phyloP scores from a whole-genome alignment of 2,113 vertebrate species.

The Cacatua alba region DNA sequence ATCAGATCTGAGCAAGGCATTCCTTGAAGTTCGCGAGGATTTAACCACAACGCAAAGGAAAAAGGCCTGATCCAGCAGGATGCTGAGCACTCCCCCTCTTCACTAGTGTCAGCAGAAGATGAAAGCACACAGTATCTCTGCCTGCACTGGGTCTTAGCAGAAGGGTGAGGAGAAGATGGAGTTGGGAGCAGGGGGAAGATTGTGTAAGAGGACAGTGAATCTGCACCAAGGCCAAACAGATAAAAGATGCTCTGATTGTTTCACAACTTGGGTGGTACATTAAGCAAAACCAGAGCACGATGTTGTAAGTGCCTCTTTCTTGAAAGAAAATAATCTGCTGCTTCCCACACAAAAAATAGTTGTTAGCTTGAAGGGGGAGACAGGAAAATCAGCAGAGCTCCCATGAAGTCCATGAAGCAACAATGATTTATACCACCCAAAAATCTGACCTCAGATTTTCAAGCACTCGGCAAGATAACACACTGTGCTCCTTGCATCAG shows the following conservation, averaged over 20 bases:
- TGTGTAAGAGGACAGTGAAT: slow-evolving; percentile 69
- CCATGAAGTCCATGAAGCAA: background rate
- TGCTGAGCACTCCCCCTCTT: slow-evolving; percentile 4
- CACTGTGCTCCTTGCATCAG: slow-evolving; percentile 46
- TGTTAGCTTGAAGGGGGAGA: slow-evolving; percentile 35
- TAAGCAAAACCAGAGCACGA: slow-evolving; percentile 57
- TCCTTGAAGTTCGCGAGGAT: slow-evolving; percentile 38
- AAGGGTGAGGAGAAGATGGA: background rate
- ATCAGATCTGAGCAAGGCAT: slow-evolving; percentile 54
- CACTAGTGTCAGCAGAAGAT: slow-evolving; percentile 45
- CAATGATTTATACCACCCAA: slow-evolving; percentile 48
- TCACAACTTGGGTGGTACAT: slow-evolving; percentile 72
- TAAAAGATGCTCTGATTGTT: slow-evolving; percentile 67
- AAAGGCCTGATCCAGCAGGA: slow-evolving; percentile 38
- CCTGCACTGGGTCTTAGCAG: background rate
- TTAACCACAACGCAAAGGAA: slow-evolving; percentile 14
- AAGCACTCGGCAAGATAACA: background rate
- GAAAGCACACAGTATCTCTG: slow-evolving; percentile 27
- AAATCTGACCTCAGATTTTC: slow-evolving; percentile 50
- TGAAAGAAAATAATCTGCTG: slow-evolving; percentile 53
- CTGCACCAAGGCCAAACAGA: slow-evolving; percentile 68
- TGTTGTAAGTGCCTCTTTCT: slow-evolving; percentile 67
- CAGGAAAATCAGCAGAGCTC: slow-evolving; percentile 4
- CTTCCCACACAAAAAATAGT: slow-evolving; percentile 63
- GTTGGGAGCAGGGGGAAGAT: background rate